Evolutionary conservation across 2,888 invertebrate genomes (phyloP).

Genomic region (Punctoribates punctum): DNA sequence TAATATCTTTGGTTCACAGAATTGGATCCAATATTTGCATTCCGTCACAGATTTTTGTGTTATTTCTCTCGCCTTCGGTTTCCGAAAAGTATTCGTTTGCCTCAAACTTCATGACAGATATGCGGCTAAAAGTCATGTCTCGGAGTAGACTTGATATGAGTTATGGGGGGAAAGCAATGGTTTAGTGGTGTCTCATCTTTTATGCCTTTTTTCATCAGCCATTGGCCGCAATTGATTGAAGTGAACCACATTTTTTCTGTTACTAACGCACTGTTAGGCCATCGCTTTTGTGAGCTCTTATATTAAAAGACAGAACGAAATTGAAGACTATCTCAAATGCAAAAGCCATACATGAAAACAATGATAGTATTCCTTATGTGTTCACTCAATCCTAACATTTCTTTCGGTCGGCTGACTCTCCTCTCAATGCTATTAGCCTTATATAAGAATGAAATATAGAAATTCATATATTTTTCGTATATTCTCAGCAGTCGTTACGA

Average conservation of each 20-base stretch:
- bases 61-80: background rate
- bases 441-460: background rate
- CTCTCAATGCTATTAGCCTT: background rate
- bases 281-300: background rate
- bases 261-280: background rate
- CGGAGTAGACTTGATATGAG: background rate
- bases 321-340: background rate
- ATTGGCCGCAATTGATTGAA: slow-evolving; percentile 2
- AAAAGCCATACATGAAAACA: slow-evolving; percentile 13
- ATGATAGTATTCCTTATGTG: slow-evolving; percentile 6
- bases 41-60: background rate
- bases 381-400: slow-evolving; percentile 13
- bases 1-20: background rate
- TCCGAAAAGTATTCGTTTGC: background rate
- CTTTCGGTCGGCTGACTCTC: background rate
- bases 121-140: background rate
- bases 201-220: background rate
- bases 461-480: slow-evolving; percentile 2
- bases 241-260: background rate
- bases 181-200: background rate
- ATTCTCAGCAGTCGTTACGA: background rate
- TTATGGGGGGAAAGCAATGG: background rate
- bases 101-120: slow-evolving; percentile 2
- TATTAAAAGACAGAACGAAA: background rate
- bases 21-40: background rate